phyloP scores from a whole-genome alignment of 2,888 invertebrate genomes.

The Cryptophagus acutangulus region DNA sequence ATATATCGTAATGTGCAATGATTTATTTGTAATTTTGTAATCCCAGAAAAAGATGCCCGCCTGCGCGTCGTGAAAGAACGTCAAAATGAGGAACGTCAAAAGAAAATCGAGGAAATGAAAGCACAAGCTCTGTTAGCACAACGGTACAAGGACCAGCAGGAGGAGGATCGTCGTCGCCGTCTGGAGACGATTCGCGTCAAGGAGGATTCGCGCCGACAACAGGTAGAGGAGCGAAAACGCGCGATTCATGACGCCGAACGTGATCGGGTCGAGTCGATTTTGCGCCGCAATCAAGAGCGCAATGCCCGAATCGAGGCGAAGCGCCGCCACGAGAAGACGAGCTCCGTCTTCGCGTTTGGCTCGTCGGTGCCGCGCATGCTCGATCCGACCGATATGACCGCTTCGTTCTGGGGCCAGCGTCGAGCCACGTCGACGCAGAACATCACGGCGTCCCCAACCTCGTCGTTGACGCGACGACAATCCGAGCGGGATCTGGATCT shows the following conservation, averaged over 20 bases:
- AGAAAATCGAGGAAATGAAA: constrained; percentile 83
- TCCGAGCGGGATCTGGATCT: constrained; percentile 76
- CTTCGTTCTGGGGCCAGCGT: constrained; percentile 81
- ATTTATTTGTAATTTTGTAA: no score
- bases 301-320: constrained; percentile 63
- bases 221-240: constrained; percentile 83
- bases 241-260: constrained; percentile 85
- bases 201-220: constrained; percentile 66
- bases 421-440: constrained; percentile 87
- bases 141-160: constrained; percentile 83
- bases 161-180: constrained; percentile 74
- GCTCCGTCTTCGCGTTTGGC: constrained; percentile 81
- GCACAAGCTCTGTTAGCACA: constrained; percentile 86
- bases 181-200: constrained; percentile 77
- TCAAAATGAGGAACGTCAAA: constrained; percentile 84
- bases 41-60: constrained; percentile 64
- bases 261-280: constrained; percentile 78
- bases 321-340: constrained; percentile 69
- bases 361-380: constrained; percentile 85
- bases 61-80: constrained; percentile 80
- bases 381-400: constrained; percentile 74
- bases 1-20: no score
- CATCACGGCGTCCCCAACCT: constrained; percentile 70
- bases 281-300: constrained; percentile 67
- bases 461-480: constrained; percentile 69